Percentiles rank a stretch among this genome's conserved stretches.
phyloP scores from a whole-genome alignment of 2,113 vertebrate genomes.

The Ahaetulla prasina region DNA sequence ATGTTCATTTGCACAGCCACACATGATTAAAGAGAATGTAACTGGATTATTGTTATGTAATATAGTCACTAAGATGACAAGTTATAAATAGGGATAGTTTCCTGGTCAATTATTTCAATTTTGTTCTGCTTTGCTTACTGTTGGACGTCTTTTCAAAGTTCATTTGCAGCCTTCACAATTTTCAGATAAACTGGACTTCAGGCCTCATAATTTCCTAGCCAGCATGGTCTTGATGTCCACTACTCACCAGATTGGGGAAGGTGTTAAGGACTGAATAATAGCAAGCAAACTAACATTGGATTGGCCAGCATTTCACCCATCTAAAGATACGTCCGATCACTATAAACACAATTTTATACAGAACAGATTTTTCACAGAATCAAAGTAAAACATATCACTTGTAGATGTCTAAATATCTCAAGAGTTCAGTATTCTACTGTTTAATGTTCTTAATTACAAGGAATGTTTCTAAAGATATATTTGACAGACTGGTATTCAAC shows the following conservation, averaged over 20 bases:
- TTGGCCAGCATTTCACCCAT: background rate
- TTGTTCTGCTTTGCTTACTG: background rate
- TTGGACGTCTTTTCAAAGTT: background rate
- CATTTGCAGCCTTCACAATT: background rate
- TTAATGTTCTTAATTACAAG: background rate
- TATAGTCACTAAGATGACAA: background rate
- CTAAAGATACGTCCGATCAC: background rate
- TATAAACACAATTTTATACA: background rate
- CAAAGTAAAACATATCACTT: background rate
- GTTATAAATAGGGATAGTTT: background rate
- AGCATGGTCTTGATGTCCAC: background rate
- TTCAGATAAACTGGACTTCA: background rate
- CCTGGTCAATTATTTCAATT: background rate
- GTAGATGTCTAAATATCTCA: background rate
- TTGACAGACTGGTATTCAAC: background rate
- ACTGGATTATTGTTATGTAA: background rate
- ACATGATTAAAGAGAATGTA: background rate
- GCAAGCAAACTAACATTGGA: background rate
- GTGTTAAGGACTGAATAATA: background rate
- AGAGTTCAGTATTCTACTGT: background rate
- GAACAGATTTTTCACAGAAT: background rate
- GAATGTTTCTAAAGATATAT: background rate
- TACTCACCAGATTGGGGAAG: background rate
- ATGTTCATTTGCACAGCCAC: background rate
- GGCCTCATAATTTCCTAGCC: background rate